Evolutionary conservation across 2,888 invertebrate genomes (phyloP).

Genomic region (Drosophila sordidapex): DNA sequence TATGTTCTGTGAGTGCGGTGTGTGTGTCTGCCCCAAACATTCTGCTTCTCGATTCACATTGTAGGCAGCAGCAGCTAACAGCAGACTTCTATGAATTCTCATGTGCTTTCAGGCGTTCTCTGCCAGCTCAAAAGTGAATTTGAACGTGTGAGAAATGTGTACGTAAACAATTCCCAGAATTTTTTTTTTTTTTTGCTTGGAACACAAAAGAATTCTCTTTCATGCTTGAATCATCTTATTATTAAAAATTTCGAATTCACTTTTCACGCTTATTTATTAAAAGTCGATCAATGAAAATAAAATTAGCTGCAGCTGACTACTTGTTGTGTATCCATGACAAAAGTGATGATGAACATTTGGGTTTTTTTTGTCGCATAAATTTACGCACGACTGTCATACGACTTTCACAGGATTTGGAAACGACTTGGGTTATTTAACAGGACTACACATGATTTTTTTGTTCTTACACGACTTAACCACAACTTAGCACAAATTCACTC

Average conservation of each 20-base stretch:
- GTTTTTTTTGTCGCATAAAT: neutral
- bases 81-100: slow-evolving; percentile 70
- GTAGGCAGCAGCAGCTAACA: slow-evolving; percentile 30
- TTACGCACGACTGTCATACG: neutral
- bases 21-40: slow-evolving; percentile 18
- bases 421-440: neutral
- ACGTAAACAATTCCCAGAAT: slow-evolving; percentile 37
- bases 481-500: neutral
- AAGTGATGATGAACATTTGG: neutral
- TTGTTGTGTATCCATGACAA: slow-evolving; percentile 15
- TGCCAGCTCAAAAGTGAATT: slow-evolving; percentile 52
- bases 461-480: neutral
- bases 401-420: neutral
- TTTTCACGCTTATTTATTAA: slow-evolving; percentile 68
- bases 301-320: slow-evolving; percentile 26
- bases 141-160: slow-evolving; percentile 64
- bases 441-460: neutral
- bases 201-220: slow-evolving; percentile 56
- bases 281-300: slow-evolving; percentile 30
- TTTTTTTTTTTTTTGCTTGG: slow-evolving; percentile 18
- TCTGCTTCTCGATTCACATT: slow-evolving; percentile 5
- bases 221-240: slow-evolving; percentile 73
- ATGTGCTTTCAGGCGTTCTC: slow-evolving; percentile 68
- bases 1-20: slow-evolving; percentile 13
- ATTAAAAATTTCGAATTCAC: slow-evolving; percentile 61